Evolutionary conservation across 2,888 invertebrate genomes (phyloP).

Genomic region (Drosophila cracens): DNA sequence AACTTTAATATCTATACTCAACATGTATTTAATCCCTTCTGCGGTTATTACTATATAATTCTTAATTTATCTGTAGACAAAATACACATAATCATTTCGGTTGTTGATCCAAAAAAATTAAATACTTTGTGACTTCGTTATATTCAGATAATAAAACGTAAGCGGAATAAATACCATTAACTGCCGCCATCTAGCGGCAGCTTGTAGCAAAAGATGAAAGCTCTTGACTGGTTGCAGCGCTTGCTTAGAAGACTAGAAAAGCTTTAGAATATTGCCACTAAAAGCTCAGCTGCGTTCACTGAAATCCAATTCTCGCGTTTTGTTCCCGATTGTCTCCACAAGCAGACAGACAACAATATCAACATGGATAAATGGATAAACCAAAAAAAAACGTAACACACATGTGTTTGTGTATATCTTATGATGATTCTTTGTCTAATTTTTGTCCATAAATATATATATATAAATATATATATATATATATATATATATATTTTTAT

Average conservation of each 20-base stretch:
- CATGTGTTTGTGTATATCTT: background rate
- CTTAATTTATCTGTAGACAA: background rate
- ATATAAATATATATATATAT: background rate
- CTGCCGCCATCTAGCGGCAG: constrained; percentile 32
- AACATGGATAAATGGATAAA: constrained; percentile 59
- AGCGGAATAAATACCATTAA: background rate
- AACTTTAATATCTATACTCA: background rate
- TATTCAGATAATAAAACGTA: background rate
- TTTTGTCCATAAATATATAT: constrained; percentile 24
- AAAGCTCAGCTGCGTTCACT: constrained; percentile 1
- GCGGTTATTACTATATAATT: background rate
- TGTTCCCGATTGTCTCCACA: background rate
- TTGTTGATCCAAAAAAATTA: background rate
- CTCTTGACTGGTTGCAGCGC: constrained; percentile 3
- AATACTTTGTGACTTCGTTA: background rate
- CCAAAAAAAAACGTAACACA: constrained; percentile 5
- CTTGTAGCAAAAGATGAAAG: constrained; percentile 11
- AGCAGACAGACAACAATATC: constrained; percentile 29
- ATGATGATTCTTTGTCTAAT: constrained; percentile 22
- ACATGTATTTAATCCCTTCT: background rate
- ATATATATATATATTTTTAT: background rate
- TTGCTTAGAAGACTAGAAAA: background rate
- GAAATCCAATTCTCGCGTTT: background rate
- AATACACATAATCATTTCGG: background rate
- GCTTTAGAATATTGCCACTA: background rate